phyloP scores from a whole-genome alignment of 2,888 invertebrate genomes.

The Palloptera scutellata region DNA sequence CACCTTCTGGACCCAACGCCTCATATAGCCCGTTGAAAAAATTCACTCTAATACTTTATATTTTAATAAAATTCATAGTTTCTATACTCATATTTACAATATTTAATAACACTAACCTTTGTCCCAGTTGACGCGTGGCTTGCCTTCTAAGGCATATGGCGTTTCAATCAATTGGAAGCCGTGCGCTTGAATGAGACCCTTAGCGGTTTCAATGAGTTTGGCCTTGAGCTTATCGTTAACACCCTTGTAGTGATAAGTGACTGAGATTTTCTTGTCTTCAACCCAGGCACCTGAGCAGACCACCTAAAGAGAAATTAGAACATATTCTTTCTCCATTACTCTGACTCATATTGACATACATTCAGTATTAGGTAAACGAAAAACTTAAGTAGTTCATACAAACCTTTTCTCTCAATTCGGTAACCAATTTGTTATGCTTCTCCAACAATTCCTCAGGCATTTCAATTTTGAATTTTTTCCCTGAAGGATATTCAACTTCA shows the following conservation, averaged over 20 bases:
- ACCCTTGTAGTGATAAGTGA: slow-evolving; percentile 79
- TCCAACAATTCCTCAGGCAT: slow-evolving; percentile 76
- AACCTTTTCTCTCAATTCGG: slow-evolving; percentile 73
- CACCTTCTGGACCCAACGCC: no score
- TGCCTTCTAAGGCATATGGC: slow-evolving; percentile 79
- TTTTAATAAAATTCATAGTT: not conserved
- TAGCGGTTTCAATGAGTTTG: slow-evolving; percentile 70
- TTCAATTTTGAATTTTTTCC: slow-evolving; percentile 78
- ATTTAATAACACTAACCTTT: slow-evolving; percentile 67
- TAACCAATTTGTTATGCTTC: slow-evolving; percentile 72
- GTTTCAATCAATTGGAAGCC: slow-evolving; percentile 76
- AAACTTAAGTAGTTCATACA: slow-evolving; percentile 11
- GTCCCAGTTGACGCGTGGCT: slow-evolving; percentile 82
- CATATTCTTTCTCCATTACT: not conserved
- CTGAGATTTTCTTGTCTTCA: slow-evolving; percentile 77
- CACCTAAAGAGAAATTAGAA: slow-evolving; percentile 64
- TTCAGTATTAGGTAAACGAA: not conserved
- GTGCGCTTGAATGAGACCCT: slow-evolving; percentile 70
- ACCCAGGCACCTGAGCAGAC: slow-evolving; percentile 80
- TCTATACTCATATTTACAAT: not conserved
- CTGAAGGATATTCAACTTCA: slow-evolving; percentile 79
- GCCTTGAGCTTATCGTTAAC: slow-evolving; percentile 71
- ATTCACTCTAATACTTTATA: not conserved
- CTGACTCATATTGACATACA: not conserved
- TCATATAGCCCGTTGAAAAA: not conserved